Conservation (phyloP, 1,140 invertebrate species). For the Oppia nitens region DNA sequence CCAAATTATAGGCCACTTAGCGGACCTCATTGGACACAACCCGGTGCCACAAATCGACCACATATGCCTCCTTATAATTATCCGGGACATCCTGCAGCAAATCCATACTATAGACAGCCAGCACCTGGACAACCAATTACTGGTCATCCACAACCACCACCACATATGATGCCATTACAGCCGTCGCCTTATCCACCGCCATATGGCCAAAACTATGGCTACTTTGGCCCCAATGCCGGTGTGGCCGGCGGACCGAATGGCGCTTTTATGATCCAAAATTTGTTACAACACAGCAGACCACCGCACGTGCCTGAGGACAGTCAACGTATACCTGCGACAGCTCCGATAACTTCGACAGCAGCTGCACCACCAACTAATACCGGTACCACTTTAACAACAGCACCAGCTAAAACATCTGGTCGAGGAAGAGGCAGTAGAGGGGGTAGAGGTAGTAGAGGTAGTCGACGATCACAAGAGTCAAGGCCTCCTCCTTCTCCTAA, state of each 20-base stretch:
- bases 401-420: too few species aligned
- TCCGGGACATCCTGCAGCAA: neutral
- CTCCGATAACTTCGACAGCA: too few species aligned
- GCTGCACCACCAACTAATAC: too few species aligned
- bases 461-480: too few species aligned
- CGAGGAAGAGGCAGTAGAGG: too few species aligned
- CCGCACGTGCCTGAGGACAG: neutral
- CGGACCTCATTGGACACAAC: constrained; percentile 6
- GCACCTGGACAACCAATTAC: neutral
- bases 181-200: neutral
- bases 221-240: neutral
- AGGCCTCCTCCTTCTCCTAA: too few species aligned
- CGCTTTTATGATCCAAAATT: constrained; percentile 22
- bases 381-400: too few species aligned
- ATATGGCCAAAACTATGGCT: constrained; percentile 11
- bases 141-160: neutral
- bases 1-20: constrained; percentile 6
- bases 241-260: constrained; percentile 17
- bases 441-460: too few species aligned
- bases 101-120: constrained; percentile 1
- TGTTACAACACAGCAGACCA: constrained; percentile 10
- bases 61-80: neutral
- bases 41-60: constrained; percentile 8
- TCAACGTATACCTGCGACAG: too few species aligned
- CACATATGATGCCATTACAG: neutral